phyloP scores from a whole-genome alignment of 2,888 invertebrate genomes.

The Drosophila kokeensis region DNA sequence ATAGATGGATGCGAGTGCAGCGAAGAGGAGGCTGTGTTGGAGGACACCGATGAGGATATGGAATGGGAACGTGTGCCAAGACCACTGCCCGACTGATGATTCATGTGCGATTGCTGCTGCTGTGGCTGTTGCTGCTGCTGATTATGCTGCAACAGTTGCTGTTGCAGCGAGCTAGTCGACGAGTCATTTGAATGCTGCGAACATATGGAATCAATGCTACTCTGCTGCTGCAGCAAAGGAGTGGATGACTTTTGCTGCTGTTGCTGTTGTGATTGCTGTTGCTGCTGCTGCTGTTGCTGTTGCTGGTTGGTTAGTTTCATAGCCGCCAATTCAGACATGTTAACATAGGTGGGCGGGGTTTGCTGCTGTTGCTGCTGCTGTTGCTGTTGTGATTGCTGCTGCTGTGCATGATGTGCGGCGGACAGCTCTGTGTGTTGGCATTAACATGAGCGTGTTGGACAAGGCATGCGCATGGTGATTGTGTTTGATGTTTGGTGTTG shows the following conservation, averaged over 20 bases:
- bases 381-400: slow-evolving; percentile 57
- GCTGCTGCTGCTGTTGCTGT: slow-evolving; percentile 69
- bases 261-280: slow-evolving; percentile 55
- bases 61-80: slow-evolving; percentile 80
- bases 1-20: slow-evolving; percentile 84
- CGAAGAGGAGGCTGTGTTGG: slow-evolving; percentile 79
- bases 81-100: slow-evolving; percentile 59
- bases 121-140: slow-evolving; percentile 52
- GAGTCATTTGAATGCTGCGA: slow-evolving; percentile 83
- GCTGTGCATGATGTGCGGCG: slow-evolving; percentile 83
- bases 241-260: slow-evolving; percentile 60
- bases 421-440: slow-evolving; percentile 78
- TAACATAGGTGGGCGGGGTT: slow-evolving; percentile 93
- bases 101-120: slow-evolving; percentile 48
- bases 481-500: slow-evolving; percentile 15
- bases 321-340: slow-evolving; percentile 95
- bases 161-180: slow-evolving; percentile 68
- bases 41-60: slow-evolving; percentile 78
- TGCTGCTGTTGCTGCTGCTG: slow-evolving; percentile 68
- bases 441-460: slow-evolving; percentile 52
- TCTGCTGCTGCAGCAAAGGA: slow-evolving; percentile 86
- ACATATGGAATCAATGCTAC: slow-evolving; percentile 85
- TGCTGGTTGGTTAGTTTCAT: slow-evolving; percentile 88
- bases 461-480: slow-evolving; percentile 66
- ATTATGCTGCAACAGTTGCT: slow-evolving; percentile 58